Evolutionary conservation across 1,140 invertebrate species (phyloP), one percentile per base, ranked within the genome.

Genomic region (Pantala flavescens): DNA sequence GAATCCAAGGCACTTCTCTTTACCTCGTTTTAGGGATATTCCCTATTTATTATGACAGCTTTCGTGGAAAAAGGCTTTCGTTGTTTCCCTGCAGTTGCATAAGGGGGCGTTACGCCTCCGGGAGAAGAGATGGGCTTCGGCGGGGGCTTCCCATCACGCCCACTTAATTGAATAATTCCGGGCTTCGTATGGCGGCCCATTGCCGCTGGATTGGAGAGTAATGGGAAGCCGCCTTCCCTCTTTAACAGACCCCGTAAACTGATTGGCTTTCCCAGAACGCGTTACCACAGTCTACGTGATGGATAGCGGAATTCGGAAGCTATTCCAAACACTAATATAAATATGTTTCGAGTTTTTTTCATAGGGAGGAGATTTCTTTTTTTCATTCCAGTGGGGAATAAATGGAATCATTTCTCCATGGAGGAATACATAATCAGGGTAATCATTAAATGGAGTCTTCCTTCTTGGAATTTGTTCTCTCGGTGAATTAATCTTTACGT

Each of bases 101-200:
- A 36, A 36, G 28, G 28, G 28, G 28, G 28, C 28, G 28, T 36
- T 36, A 2, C 9, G 28, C 28, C 9, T 36, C 28, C 3, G 28
- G 28, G 28, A 9, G 28, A 36, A 14, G n/a, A 63, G 49, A 63
- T 16, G 49, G 49, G 49, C 49, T 16, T 63, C n/a, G 49, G 3
- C n/a, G 16, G n/a, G 3, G 49, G 49, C 49, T 19, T 16, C 49
- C n/a, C 49, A 63, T 63, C 49, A 63, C 49, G 49, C 16, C 49
- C 49, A 16, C 49, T 63, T 63, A 63, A 63, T 63, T 63, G 49
- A 12, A 63, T 63, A 63, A 63, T 63, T 63, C 49, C 49, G 49
- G 49, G 49, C 3, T 63, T 21, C 49, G 28, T 36, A 36, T 36
- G 9, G 28, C 28, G 9, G 28, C 28, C 28, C 9, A 36, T 36